These are phyloP conservation scores for Pilophorus perplexus DNA, from an alignment of 2,888 invertebrate genomes.

Conservation along the genomic window DNA sequence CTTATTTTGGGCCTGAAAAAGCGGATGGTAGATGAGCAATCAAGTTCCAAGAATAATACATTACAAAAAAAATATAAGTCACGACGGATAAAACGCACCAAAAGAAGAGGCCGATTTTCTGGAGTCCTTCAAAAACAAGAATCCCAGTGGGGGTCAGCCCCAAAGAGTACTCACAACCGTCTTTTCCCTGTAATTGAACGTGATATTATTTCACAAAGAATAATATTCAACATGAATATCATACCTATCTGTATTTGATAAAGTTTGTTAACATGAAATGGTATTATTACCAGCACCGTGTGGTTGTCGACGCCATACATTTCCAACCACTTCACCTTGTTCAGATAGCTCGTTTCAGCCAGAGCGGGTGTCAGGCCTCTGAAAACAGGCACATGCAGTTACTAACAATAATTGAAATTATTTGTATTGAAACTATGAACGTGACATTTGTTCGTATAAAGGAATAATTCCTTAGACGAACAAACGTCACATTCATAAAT, in stretches of 20 bases:
- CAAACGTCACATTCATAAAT: background rate
- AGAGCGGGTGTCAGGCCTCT: constrained; percentile 88
- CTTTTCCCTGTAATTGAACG: constrained; percentile 72
- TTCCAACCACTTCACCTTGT: constrained; percentile 96
- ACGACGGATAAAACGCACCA: constrained; percentile 58
- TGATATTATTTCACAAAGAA: too few species aligned
- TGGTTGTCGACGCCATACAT: constrained; percentile 99
- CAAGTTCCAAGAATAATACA: background rate
- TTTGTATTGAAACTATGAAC: too few species aligned
- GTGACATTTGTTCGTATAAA: too few species aligned
- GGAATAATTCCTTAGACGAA: too few species aligned
- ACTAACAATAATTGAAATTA: too few species aligned
- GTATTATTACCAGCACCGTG: constrained; percentile 79
- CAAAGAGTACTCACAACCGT: constrained; percentile 91
- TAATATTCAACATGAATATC: too few species aligned
- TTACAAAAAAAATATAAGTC: constrained; percentile 5
- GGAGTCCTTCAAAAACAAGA: constrained; percentile 91
- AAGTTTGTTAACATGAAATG: too few species aligned
- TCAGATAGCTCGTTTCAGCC: constrained; percentile 91
- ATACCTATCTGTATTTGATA: background rate
- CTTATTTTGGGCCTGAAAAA: constrained; percentile 89
- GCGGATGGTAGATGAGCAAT: too few species aligned
- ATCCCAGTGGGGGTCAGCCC: constrained; percentile 98
- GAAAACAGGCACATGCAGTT: too few species aligned
- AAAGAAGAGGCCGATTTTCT: constrained; percentile 97